Evolutionary conservation across 2,113 vertebrate species (phyloP), one percentile per base, ranked within the genome.

Genomic region (Gallinago jamesoni): DNA sequence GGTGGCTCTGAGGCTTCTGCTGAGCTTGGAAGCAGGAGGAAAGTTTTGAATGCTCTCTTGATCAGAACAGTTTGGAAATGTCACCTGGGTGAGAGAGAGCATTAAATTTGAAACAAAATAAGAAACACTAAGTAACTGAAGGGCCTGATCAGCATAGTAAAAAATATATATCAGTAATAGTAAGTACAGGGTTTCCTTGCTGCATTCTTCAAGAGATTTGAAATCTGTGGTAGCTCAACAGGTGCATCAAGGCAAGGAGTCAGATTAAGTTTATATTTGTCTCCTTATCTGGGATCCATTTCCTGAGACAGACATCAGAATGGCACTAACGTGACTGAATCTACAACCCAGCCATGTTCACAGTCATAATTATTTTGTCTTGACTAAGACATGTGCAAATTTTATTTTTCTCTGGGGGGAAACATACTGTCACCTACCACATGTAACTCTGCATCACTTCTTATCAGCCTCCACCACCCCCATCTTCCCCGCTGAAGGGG

Each of bases 91-190:
- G 3, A 87, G 33, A 82, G 20, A 77, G 9, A 53, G 5, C n/a
- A 52, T 89, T 90, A 72, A 67, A 75, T 89, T 33, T 72, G 60
- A 94, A 90, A 88, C 24, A 72, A 60, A 67, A 11, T 21, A 75
- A 75, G n/a, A 92, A 91, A 57, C 14, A 50, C 2, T 0, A 68
- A n/a, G 25, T 60, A 74, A 79, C 53, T 33, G 60, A 72, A 75
- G 22, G 78, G 21, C 33, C 27, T 75, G 14, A 57, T 63, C 16
- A 53, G 10, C 20, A 66, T 2, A 48, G 7, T 28, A 52, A 92
- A 73, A 6, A 68, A 17, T 91, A 14, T 62, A 14, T 41, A 25
- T 37, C 28, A 59, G 19, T 78, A 74, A 57, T 5, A 84, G 22
- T 23, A 84, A 91, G 50, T 18, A 4, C 33, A 72, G 18, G 1